These are phyloP conservation scores for Rana temporaria DNA, from an alignment of 2,113 vertebrate species.

Conservation along the genomic window DNA sequence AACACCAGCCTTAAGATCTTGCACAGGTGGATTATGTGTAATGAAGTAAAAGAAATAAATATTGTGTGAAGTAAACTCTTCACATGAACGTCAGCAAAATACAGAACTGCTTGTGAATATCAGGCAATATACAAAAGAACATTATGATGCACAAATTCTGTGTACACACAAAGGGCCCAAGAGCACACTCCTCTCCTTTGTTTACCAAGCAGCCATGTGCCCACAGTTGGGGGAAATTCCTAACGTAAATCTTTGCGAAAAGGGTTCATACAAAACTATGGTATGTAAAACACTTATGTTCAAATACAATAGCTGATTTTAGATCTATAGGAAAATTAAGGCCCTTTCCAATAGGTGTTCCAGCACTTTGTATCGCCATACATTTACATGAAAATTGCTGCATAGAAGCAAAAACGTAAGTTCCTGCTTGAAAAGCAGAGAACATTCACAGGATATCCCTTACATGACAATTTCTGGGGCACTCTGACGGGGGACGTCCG, in stretches of 20 bases:
- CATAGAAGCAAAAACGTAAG: too few species aligned
- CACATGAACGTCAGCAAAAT: conserved; percentile 62
- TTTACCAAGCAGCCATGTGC: not conserved
- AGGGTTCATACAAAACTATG: not conserved
- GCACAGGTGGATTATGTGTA: conserved; percentile 79
- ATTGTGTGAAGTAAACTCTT: conserved; percentile 73
- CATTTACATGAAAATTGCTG: too few species aligned
- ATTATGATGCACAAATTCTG: too few species aligned
- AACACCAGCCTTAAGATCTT: conserved; percentile 72
- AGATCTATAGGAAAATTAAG: too few species aligned
- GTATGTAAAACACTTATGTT: not conserved
- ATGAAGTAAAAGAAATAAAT: conserved; percentile 81
- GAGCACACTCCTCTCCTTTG: not conserved
- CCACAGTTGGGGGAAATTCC: not conserved
- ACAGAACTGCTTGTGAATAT: conserved; percentile 64
- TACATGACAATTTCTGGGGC: too few species aligned
- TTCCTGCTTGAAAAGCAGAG: too few species aligned
- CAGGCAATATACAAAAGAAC: conserved; percentile 1
- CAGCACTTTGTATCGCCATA: too few species aligned
- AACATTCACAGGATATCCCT: too few species aligned
- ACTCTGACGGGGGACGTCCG: too few species aligned
- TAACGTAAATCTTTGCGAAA: not conserved
- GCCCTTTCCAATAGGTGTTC: too few species aligned
- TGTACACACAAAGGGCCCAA: not conserved
- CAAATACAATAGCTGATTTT: too few species aligned